A percentile compares a stretch with the other conserved stretches of the same genome.
phyloP scores from a whole-genome alignment of 2,113 vertebrate genomes.

The Aythya baeri region DNA sequence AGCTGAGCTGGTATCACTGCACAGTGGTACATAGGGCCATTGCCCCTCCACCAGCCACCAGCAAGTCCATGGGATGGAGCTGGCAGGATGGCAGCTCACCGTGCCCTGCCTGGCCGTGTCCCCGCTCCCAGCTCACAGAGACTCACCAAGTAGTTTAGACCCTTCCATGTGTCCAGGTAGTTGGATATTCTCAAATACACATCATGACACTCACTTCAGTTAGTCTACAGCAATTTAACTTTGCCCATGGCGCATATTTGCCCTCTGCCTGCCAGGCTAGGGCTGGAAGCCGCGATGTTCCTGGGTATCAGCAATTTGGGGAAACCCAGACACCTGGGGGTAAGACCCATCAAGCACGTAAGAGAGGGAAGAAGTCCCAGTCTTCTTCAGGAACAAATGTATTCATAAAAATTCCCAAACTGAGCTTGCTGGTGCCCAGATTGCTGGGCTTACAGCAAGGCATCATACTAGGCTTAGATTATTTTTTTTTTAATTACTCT shows the following conservation, averaged over 20 bases:
- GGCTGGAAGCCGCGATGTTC: too few species aligned
- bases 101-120: too few species aligned
- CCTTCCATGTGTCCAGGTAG: background rate
- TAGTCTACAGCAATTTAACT: background rate
- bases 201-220: background rate
- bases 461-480: background rate
- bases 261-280: too few species aligned
- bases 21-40: too few species aligned
- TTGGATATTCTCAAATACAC: too few species aligned
- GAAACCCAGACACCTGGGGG: background rate
- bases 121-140: too few species aligned
- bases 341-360: background rate
- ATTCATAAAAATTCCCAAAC: background rate
- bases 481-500: background rate
- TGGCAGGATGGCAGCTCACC: background rate
- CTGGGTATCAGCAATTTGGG: background rate
- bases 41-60: too few species aligned
- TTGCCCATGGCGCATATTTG: too few species aligned
- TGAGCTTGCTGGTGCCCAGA: background rate
- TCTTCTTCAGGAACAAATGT: background rate
- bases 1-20: background rate
- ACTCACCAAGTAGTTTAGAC: background rate
- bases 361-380: fast-evolving
- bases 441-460: background rate
- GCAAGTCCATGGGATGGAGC: background rate